A percentile compares a stretch with the other conserved stretches of the same genome.
Evolutionary conservation across 2,888 invertebrate genomes (phyloP).

Genomic region (Perdita meconis): DNA sequence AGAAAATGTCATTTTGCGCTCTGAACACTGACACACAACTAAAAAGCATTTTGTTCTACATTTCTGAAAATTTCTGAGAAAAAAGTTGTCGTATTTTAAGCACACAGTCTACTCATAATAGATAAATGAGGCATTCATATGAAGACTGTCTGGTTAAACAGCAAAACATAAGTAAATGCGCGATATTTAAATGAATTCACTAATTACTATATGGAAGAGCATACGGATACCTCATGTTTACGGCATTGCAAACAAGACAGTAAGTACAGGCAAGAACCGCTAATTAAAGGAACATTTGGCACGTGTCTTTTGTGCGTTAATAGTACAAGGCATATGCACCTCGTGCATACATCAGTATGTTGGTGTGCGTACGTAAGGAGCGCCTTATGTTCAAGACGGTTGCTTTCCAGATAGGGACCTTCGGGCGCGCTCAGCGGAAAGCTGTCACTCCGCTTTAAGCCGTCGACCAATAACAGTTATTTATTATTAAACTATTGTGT

Average conservation of each 20-base stretch:
- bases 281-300: conserved; percentile 60
- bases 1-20: too few relatives aligned
- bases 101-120: too few relatives aligned
- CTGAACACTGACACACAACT: too few relatives aligned
- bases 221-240: neutral
- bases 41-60: too few relatives aligned
- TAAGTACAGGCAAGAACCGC: conserved; percentile 10
- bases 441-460: conserved; percentile 57
- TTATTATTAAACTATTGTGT: conserved; percentile 10
- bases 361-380: conserved; percentile 14
- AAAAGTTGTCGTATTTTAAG: too few relatives aligned
- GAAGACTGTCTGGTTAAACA: too few relatives aligned
- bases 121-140: too few relatives aligned
- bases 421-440: conserved; percentile 59
- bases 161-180: too few relatives aligned
- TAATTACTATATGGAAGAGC: neutral
- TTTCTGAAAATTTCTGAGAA: too few relatives aligned
- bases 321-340: conserved; percentile 44
- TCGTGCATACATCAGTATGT: conserved; percentile 28
- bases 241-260: conserved; percentile 9
- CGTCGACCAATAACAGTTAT: conserved; percentile 41
- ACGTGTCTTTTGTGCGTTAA: conserved; percentile 49
- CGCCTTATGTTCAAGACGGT: conserved; percentile 73
- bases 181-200: too few relatives aligned
- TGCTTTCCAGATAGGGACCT: conserved; percentile 46